phyloP scores from a whole-genome alignment of 2,113 vertebrate genomes.

The Xiphias gladius region DNA sequence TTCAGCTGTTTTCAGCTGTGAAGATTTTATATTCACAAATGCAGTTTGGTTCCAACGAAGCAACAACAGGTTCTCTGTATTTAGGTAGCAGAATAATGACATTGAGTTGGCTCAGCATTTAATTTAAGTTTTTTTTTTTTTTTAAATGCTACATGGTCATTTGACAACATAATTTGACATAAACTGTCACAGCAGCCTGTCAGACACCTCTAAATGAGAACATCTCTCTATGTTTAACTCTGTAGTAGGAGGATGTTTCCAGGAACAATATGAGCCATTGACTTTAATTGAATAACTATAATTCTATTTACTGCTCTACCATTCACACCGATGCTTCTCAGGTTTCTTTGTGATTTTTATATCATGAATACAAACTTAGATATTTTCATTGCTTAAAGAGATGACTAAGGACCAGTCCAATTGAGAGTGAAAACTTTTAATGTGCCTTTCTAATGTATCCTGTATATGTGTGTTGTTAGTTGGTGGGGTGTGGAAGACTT shows the following conservation, averaged over 20 bases:
- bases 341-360: neutral
- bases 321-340: neutral
- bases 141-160: conserved; percentile 28
- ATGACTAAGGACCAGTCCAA: neutral
- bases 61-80: conserved; percentile 2
- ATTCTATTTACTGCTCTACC: neutral
- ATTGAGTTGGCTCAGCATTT: conserved; percentile 24
- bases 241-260: conserved; percentile 33
- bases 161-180: conserved; percentile 43
- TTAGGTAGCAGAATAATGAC: conserved; percentile 9
- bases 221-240: conserved; percentile 34
- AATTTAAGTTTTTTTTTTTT: conserved; percentile 26
- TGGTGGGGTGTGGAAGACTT: neutral
- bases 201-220: conserved; percentile 37
- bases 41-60: neutral
- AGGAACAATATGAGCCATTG: conserved; percentile 23
- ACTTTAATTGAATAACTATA: conserved; percentile 4
- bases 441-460: neutral
- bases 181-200: conserved; percentile 55
- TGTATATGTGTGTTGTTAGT: neutral
- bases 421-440: neutral
- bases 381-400: neutral
- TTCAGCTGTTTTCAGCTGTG: neutral
- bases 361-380: conserved; percentile 1
- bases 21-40: too few species aligned